Percentiles rank a stretch among this genome's conserved stretches.
phyloP scores from a whole-genome alignment of 2,113 vertebrate species.

The Riparia riparia region DNA sequence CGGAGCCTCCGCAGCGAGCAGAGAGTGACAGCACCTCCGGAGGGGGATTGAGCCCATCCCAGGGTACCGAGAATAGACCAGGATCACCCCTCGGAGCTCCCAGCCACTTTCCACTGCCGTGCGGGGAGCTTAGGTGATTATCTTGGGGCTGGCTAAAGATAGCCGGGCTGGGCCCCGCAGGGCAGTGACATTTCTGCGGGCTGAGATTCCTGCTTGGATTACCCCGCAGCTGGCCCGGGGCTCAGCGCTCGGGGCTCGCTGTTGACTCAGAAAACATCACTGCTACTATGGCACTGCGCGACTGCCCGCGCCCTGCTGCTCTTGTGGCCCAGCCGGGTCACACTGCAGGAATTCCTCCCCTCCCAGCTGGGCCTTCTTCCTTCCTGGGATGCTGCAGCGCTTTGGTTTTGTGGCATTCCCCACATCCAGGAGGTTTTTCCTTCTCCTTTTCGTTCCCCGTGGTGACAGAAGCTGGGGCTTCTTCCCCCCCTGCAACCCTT shows the following conservation, averaged over 20 bases:
- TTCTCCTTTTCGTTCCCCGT: background rate
- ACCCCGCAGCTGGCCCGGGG: slow-evolving; percentile 24
- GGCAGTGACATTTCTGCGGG: slow-evolving; percentile 15
- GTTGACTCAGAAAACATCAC: slow-evolving; percentile 32
- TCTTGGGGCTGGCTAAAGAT: slow-evolving; percentile 23
- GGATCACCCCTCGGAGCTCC: slow-evolving; percentile 46
- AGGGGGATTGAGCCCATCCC: background rate
- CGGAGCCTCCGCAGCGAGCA: background rate
- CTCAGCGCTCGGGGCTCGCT: background rate
- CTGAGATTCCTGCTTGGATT: slow-evolving; percentile 1
- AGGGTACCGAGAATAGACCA: slow-evolving; percentile 8
- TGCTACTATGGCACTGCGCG: slow-evolving; percentile 18
- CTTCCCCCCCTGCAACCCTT: background rate
- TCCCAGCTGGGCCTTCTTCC: background rate
- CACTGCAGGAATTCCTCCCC: background rate
- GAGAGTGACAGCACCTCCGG: background rate
- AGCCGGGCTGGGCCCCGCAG: background rate
- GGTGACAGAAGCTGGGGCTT: background rate
- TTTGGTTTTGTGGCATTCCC: background rate
- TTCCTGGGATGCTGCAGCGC: background rate
- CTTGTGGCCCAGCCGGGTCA: background rate
- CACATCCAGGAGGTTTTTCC: background rate
- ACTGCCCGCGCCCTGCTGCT: background rate
- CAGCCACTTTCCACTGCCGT: slow-evolving; percentile 25
- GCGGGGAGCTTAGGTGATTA: background rate